Evolutionary conservation across 2,797 vertebrate species (phyloP).

Genomic region (Centroberyx gerrardi): DNA sequence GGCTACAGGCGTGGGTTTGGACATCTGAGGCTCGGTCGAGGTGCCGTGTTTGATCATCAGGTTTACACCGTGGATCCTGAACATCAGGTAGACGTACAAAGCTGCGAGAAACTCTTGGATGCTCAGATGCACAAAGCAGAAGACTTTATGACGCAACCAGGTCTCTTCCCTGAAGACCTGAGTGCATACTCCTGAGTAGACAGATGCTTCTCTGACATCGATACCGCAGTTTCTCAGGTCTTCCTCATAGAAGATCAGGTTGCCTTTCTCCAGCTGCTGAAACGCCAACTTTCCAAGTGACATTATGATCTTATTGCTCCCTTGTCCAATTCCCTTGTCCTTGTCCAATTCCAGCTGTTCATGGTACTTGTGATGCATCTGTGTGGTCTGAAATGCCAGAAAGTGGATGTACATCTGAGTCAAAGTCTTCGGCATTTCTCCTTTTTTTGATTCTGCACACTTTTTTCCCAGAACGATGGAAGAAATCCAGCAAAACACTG

Average conservation of each 20-base stretch:
- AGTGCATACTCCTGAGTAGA: conserved; percentile 44
- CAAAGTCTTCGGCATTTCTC: conserved; percentile 48
- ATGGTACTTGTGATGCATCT: conserved; percentile 11
- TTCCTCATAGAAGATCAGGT: conserved; percentile 51
- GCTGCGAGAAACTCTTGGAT: conserved; percentile 63
- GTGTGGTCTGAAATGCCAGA: conserved; percentile 30
- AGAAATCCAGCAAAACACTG: conserved; percentile 59
- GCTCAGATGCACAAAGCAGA: conserved; percentile 63
- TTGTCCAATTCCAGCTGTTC: conserved; percentile 1
- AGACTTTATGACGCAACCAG: conserved; percentile 7
- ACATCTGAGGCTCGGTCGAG: background rate
- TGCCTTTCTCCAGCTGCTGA: conserved; percentile 39
- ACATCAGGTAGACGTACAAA: conserved; percentile 35
- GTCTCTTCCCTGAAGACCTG: conserved; percentile 18
- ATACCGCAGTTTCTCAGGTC: conserved; percentile 34
- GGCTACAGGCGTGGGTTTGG: background rate
- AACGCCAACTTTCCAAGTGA: conserved; percentile 51
- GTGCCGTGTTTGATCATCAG: background rate
- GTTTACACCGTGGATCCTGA: background rate
- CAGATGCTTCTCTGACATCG: conserved; percentile 31
- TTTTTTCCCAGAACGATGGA: conserved; percentile 35
- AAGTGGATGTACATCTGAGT: conserved; percentile 59
- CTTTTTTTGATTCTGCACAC: background rate
- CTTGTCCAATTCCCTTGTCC: too few relatives aligned
- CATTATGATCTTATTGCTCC: conserved; percentile 8